Base-by-base conservation (phyloP, 1,140 invertebrate genomes). In the Micrasema minimum region DNA sequence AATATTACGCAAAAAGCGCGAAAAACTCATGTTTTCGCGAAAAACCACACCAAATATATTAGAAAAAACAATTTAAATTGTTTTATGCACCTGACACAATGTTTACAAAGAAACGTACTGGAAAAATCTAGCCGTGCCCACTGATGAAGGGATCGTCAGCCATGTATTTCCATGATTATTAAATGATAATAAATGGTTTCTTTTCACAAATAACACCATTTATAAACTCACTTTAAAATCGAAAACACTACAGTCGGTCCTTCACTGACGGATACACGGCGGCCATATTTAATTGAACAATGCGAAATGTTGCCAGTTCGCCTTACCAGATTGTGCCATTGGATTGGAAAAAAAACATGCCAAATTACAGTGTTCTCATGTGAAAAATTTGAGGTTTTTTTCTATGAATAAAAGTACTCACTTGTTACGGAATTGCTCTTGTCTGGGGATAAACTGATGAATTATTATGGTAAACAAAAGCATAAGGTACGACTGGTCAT, bases 241-340 rank as follows among this genome's bases (percentile, higher is more conserved):
- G 50, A 69, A 69, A 55, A 69, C 57, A 50, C 41, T 38, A 62
- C 55, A 51, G 45, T 69, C 55, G 67, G 67, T 50, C 45, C 55
- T 48, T 41, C 57, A 43, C 67, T 69, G 67, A 69, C 67, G 67
- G 67, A 69, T 69, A 50, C 38, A 50, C 67, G 55, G 67, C 57
- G 57, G 67, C 67, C 67, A 69, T 69, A 41, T 62, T 69, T 69
- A 51, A 69, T 69, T 69, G 31, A 69, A 67, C 41, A 50, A 69
- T 50, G 35, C 51, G 2, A 20, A 51, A 26, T 69, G 67, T 69
- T 69, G 67, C 67, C 12, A 50, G 10, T 18, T 45, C 22, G 38
- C 22, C n/a, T n/a, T n/a, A n/a, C n/a, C n/a, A n/a, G n/a, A n/a
- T n/a, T n/a, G n/a, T n/a, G n/a, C n/a, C n/a, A n/a, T n/a, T n/a